Percentiles rank a stretch among this genome's conserved stretches.
These are phyloP conservation scores for Girardia tigrina DNA, from an alignment of 2,888 invertebrate species.

Conservation along the genomic window DNA sequence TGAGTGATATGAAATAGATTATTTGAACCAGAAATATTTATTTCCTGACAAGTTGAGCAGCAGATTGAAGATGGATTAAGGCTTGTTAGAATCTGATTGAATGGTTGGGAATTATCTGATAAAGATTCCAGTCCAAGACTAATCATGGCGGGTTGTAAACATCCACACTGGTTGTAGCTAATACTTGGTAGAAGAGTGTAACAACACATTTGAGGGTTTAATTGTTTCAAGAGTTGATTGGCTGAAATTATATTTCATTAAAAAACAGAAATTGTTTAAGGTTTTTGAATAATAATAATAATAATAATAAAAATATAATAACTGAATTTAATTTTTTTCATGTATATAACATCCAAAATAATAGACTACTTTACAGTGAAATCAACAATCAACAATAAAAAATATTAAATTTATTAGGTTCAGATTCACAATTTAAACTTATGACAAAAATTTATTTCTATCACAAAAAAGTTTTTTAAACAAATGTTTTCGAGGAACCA, in stretches of 20 bases:
- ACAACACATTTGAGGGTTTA: background rate
- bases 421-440: too few relatives aligned
- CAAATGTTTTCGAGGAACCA: too few relatives aligned
- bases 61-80: constrained; percentile 3
- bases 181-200: constrained; percentile 6
- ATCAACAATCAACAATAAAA: too few relatives aligned
- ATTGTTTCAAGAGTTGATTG: background rate
- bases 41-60: constrained; percentile 17
- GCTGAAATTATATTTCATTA: background rate
- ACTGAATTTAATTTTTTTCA: too few relatives aligned
- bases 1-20: constrained; percentile 17
- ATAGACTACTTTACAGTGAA: too few relatives aligned
- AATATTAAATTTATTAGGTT: too few relatives aligned
- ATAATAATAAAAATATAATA: too few relatives aligned
- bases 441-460: too few relatives aligned
- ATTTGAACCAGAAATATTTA: background rate
- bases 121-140: constrained; percentile 11
- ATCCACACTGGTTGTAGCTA: constrained; percentile 7
- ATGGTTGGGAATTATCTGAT: background rate
- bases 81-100: constrained; percentile 17
- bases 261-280: too few relatives aligned
- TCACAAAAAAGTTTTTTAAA: too few relatives aligned
- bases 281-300: too few relatives aligned
- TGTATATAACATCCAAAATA: too few relatives aligned
- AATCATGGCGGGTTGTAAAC: constrained; percentile 11